Evolutionary conservation across 2,797 vertebrate genomes (phyloP), one percentile per base, ranked within the genome.

Genomic region (Falco concolor): DNA sequence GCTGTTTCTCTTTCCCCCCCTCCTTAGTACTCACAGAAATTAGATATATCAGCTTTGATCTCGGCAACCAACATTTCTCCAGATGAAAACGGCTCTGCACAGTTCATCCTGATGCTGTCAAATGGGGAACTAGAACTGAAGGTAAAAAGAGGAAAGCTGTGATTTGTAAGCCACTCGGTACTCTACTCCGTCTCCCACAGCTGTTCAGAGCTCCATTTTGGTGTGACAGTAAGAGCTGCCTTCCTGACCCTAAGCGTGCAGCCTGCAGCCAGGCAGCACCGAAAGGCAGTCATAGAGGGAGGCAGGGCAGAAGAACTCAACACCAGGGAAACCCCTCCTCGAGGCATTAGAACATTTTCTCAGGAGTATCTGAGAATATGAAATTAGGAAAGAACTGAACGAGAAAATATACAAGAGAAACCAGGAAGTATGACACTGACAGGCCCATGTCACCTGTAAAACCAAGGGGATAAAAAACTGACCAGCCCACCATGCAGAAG

Each of bases 41-140:
- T 97, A 90, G 96, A 98, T 63, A 67, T 97, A 90, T 83, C 60
- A 69, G 47, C 92, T 52, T 90, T 98, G 52, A 84, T 64, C n/a
- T 77, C 94, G 50, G 92, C 96, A 87, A 91, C 79, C 52, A 89
- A 84, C 7, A 42, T 92, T 75, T 79, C 74, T 84, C 73, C 94
- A 69, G 53, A 77, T 38, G 95, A 96, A 87, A 95, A 91, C 6
- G 87, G 92, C 25, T 93, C 86, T 76, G 83, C 95, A 60, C 94
- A 65, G 42, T 97, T 98, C 73, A 91, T 86, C 76, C 93, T 98
- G 94, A 92, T 86, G 73, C 95, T 98, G 72, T 64, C 95, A 42
- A 96, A 96, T 61, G 96, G 96, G 84, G 87, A 98, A 89, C 93
- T 98, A 22, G 94, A 97, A 86, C 78, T 98, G 84, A 97, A 97